Conservation (phyloP, 2,888 invertebrate genomes). For the Galerucella pusilla region DNA sequence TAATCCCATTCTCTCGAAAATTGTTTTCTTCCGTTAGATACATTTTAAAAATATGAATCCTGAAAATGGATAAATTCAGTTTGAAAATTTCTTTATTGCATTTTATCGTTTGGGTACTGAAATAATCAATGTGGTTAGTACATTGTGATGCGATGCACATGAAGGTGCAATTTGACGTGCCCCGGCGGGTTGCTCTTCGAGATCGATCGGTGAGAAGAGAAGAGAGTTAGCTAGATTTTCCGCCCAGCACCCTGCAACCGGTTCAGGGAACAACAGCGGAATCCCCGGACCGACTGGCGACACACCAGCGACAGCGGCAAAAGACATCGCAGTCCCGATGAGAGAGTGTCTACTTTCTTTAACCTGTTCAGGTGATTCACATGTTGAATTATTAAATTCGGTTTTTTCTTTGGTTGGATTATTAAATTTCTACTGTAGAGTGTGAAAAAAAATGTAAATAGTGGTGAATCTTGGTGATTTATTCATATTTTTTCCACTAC, state of each 20-base stretch:
- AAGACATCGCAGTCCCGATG: constrained; percentile 50
- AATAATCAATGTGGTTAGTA: background rate
- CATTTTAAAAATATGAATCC: no score
- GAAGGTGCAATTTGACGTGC: constrained; percentile 45
- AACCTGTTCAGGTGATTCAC: background rate
- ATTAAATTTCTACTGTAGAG: no score
- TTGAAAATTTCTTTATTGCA: no score
- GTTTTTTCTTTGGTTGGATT: background rate
- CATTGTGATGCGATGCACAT: constrained; percentile 25
- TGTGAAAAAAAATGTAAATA: no score
- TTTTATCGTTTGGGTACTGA: background rate
- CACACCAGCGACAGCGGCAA: constrained; percentile 47
- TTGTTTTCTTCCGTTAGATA: no score
- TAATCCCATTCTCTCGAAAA: no score
- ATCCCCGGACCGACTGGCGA: constrained; percentile 56
- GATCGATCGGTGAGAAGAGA: constrained; percentile 41
- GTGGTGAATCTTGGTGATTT: no score
- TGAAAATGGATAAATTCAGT: no score
- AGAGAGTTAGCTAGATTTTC: constrained; percentile 20
- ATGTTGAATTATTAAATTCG: background rate
- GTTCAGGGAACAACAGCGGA: constrained; percentile 36
- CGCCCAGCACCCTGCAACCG: constrained; percentile 13
- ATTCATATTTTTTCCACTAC: no score
- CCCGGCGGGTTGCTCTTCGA: constrained; percentile 37
- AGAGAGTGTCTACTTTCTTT: background rate